Evolutionary conservation across 2,797 vertebrate species (phyloP), one percentile per base, ranked within the genome.

Genomic region (Dipus sagitta): DNA sequence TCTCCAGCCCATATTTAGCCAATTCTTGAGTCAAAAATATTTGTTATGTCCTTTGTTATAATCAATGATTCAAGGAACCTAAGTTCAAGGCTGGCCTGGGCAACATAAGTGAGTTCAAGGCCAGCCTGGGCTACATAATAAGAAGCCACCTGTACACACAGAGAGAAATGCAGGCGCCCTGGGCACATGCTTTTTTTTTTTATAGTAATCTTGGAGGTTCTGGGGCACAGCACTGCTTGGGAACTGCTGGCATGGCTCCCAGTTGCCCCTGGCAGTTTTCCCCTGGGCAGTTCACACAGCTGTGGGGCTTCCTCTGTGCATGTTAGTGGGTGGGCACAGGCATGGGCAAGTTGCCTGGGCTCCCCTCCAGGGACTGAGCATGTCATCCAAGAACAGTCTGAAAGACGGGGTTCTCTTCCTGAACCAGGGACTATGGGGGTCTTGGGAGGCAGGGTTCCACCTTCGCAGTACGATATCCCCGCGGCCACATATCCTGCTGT

Each of bases 1-100:
- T 38, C 38, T 38, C 38, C 38, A 38, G 38, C 38, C 38, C 38
- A 38, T 86, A 86, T 93, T 87, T 80, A 90, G 78, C 38, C 67
- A 86, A 42, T 60, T 8, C 54, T 38, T 23, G 15, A 17, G 21
- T 71, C 64, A 64, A 90, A 84, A 84, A 70, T 86, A 78, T 87
- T 92, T 58, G 86, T 32, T 54, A 12, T 76, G 23, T 6, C 24
- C 65, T 34, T 74, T 38, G 78, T 24, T 74, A 34, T 79, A 28
- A n/a, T 54, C 34, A 76, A 32, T 38, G 60, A 87, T 77, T 65
- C n/a, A 87, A 77, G 3, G 1, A 92, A 81, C 24, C 58, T 23
- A 38, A 77, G 5, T 90, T 70, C 86, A 92, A 47, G 11, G 47
- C 47, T 7, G 9, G 47, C 47, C 47, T 47, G 47, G 47, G 47